Conservation (phyloP, 37 sponge, comb jelly and placozoan genomes). For the Halichondria panicea region DNA sequence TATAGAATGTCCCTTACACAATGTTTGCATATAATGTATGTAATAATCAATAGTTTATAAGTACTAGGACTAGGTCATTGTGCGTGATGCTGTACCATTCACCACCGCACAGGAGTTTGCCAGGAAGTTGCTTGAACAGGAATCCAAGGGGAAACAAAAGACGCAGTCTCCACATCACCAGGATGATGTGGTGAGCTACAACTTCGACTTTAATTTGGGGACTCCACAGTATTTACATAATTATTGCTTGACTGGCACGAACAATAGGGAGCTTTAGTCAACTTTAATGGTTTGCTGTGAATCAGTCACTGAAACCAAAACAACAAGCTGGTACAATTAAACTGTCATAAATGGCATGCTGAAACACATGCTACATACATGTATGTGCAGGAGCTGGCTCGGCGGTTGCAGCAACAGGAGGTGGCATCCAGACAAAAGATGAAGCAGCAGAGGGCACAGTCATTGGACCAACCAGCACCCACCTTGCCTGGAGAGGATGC, state of each 20-base stretch:
- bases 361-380: too few species aligned
- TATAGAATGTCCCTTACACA: too few species aligned
- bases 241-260: too few species aligned
- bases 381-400: neutral
- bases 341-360: too few species aligned
- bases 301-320: too few species aligned
- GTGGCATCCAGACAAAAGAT: neutral
- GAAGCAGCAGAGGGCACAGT: constrained; percentile 6
- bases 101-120: constrained; percentile 9
- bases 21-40: neutral
- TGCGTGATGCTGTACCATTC: neutral
- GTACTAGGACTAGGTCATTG: neutral
- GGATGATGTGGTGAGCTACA: too few species aligned
- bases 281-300: neutral
- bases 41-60: neutral
- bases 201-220: too few species aligned
- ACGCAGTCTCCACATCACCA: neutral
- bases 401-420: neutral
- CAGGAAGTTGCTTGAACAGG: constrained; percentile 17
- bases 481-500: neutral
- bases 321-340: too few species aligned
- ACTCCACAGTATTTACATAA: too few species aligned
- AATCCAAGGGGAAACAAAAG: neutral
- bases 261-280: too few species aligned
- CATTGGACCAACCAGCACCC: neutral